These are phyloP conservation scores for human (Homo sapiens) DNA, from an alignment of 2,113 vertebrate genomes.

Conservation along the genomic window DNA sequence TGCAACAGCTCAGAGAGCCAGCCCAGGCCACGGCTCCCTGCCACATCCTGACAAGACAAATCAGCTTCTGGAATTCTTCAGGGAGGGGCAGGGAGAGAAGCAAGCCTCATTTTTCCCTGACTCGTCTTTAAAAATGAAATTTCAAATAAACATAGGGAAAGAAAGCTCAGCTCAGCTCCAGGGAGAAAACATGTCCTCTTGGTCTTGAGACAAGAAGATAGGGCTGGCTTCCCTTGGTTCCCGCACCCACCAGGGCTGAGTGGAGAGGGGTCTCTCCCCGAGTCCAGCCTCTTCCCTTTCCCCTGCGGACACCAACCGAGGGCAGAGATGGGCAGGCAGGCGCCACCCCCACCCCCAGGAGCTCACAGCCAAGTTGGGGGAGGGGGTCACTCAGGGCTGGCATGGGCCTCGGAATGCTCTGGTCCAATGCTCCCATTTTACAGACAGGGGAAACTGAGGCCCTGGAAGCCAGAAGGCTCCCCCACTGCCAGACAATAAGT, in stretches of 20 bases:
- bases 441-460: background rate
- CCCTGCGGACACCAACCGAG: background rate
- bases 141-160: background rate
- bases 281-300: background rate
- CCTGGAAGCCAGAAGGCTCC: background rate
- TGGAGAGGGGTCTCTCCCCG: no score
- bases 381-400: background rate
- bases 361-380: background rate
- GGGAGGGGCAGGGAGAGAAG: background rate
- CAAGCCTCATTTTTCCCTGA: background rate
- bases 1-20: background rate
- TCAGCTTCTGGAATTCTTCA: background rate
- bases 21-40: background rate
- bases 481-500: background rate
- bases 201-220: background rate
- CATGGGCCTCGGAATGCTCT: fast-evolving
- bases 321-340: background rate
- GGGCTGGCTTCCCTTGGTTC: fast-evolving
- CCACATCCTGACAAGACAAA: conserved; percentile 3
- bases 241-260: fast-evolving
- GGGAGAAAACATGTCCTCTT: background rate
- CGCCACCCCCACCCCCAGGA: fast-evolving
- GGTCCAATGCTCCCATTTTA: background rate
- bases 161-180: background rate
- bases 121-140: conserved; percentile 42